Evolutionary conservation across 2,888 invertebrate genomes (phyloP), one percentile per base, ranked within the genome.

Genomic region (Ischnura elegans): DNA sequence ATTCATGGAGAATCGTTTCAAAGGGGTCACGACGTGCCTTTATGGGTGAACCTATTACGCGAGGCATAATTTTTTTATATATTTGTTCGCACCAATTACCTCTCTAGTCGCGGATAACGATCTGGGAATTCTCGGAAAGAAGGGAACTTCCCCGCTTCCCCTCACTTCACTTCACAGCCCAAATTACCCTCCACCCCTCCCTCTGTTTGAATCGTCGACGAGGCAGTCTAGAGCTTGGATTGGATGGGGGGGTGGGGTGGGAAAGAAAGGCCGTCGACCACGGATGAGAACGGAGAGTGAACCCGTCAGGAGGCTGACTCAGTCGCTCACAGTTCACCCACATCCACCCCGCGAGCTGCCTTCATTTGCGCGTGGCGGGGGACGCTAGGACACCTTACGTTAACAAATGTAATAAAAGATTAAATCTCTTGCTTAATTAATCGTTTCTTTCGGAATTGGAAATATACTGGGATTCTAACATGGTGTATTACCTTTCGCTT

Each of bases 191-290:
- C 10, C n/a, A 25, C 61, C 10, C n/a, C 61, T 10, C n/a, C 61
- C 61, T 61, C 61, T 61, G n/a, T 61, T 61, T 8, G n/a, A 61
- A 61, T 61, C 61, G 61, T 61, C 61, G 61, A n/a, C 61, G 61
- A 25, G 3, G 10, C 61, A n/a, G n/a, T 61, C 61, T 10, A n/a
- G n/a, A 61, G 6, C 3, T 25, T 8, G 61, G n/a, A 25, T 2
- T 51, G 51, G 61, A n/a, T 6, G 61, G 61, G 61, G n/a, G 61
- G 21, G 61, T 0, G 61, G 21, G n/a, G 61, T 3, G 21, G 25
- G 55, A 21, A 21, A n/a, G n/a, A 25, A n/a, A 61, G 61, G 61
- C 61, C 61, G 61, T 61, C 61, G n/a, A n/a, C 61, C 61, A 61
- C 61, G 51, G 51, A 3, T 51, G 51, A 51, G 51, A 51, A 19